A percentile compares a stretch with the other conserved stretches of the same genome.
phyloP scores from a whole-genome alignment of 2,797 vertebrate genomes.

The Threskiornis aethiopicus region DNA sequence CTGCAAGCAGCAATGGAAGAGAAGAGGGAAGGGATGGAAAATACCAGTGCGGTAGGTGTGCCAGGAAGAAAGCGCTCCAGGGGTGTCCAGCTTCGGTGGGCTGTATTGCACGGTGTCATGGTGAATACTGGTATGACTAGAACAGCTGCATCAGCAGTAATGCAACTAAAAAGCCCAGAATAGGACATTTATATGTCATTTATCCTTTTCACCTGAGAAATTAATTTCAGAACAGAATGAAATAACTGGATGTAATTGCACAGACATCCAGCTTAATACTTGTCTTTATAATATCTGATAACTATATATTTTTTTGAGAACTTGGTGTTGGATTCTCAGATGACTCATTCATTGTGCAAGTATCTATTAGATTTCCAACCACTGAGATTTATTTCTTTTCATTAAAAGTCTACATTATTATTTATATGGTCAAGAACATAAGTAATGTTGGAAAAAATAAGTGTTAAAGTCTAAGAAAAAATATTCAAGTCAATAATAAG shows the following conservation, averaged over 20 bases:
- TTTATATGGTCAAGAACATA: slow-evolving; percentile 27
- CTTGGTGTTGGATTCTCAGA: neutral
- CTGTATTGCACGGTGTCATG: neutral
- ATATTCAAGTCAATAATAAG: slow-evolving; percentile 50
- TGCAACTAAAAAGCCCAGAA: neutral
- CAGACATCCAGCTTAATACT: neutral
- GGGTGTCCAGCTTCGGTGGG: neutral
- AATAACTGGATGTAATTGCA: neutral
- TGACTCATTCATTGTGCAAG: slow-evolving; percentile 22
- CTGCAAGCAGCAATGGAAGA: neutral
- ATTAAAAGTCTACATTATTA: slow-evolving; percentile 4
- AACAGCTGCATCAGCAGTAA: neutral
- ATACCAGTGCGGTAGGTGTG: neutral
- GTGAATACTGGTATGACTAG: neutral
- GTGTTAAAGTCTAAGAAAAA: slow-evolving; percentile 47
- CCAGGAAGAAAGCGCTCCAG: neutral
- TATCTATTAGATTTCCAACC: slow-evolving; percentile 18
- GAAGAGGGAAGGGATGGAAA: neutral
- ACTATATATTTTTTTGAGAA: neutral
- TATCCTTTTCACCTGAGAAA: slow-evolving; percentile 12
- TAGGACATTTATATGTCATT: neutral
- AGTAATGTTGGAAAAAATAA: slow-evolving; percentile 34
- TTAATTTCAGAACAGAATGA: slow-evolving; percentile 8
- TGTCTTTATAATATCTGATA: neutral
- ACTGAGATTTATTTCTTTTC: slow-evolving; percentile 37